Conservation (phyloP, 2,888 invertebrate genomes). For the Hylaea fasciaria region DNA sequence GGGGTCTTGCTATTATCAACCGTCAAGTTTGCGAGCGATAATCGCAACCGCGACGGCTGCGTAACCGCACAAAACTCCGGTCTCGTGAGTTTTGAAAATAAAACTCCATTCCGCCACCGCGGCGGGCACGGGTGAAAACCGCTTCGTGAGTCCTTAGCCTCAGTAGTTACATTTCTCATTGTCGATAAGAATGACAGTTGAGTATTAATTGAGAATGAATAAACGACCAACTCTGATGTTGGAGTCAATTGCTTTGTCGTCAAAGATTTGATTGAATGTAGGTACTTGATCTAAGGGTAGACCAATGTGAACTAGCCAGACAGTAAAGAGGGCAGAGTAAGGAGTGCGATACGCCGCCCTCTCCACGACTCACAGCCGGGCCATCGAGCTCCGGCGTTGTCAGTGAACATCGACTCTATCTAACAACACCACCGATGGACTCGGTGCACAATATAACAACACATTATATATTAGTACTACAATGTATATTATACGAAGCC, state of each 20-base stretch:
- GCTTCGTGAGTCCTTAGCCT: too few relatives aligned
- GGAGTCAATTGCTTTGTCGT: not conserved
- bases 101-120: too few relatives aligned
- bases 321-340: slow-evolving; percentile 2
- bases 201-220: too few relatives aligned
- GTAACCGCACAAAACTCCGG: too few relatives aligned
- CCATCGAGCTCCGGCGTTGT: slow-evolving; percentile 42
- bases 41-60: too few relatives aligned
- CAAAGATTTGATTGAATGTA: not conserved
- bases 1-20: too few relatives aligned
- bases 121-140: too few relatives aligned
- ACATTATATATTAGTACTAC: slow-evolving; percentile 63
- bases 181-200: too few relatives aligned
- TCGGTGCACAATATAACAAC: slow-evolving; percentile 75
- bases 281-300: slow-evolving; percentile 2
- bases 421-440: slow-evolving; percentile 55
- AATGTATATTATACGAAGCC: slow-evolving; percentile 71
- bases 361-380: slow-evolving; percentile 36
- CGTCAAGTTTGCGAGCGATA: too few relatives aligned
- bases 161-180: too few relatives aligned
- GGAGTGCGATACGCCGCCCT: slow-evolving; percentile 4
- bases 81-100: too few relatives aligned
- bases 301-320: slow-evolving; percentile 11
- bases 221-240: too few relatives aligned
- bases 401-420: slow-evolving; percentile 51